Conservation (phyloP, 2,113 vertebrate genomes). For the Pelecanoides urinatrix region DNA sequence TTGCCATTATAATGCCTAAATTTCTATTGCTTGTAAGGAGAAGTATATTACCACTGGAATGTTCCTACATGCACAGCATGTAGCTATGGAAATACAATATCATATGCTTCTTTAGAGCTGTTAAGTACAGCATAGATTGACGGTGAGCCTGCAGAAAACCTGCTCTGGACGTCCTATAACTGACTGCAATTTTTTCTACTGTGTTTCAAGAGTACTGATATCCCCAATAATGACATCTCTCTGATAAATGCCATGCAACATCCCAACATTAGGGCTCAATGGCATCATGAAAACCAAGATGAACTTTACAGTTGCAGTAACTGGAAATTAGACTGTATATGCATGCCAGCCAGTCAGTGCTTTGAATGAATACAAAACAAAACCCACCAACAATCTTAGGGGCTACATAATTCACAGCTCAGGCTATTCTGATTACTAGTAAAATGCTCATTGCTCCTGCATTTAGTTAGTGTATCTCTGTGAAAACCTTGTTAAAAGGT, state of each 20-base stretch:
- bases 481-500: background rate
- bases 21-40: constrained; percentile 13
- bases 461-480: background rate
- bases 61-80: background rate
- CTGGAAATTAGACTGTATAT: background rate
- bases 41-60: background rate
- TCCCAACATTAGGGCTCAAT: background rate
- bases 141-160: background rate
- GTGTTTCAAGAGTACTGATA: background rate
- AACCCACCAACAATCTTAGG: background rate
- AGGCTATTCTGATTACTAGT: background rate
- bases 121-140: background rate
- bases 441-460: background rate
- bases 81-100: constrained; percentile 16
- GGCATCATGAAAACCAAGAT: background rate
- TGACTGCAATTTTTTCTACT: background rate
- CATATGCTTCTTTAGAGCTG: background rate
- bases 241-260: background rate
- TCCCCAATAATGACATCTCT: background rate
- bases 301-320: background rate
- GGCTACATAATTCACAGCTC: background rate
- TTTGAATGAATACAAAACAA: background rate
- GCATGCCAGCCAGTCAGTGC: background rate
- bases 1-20: background rate
- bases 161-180: background rate